Evolutionary conservation across 2,888 invertebrate species (phyloP).

Genomic region (Miltochrista miniata): DNA sequence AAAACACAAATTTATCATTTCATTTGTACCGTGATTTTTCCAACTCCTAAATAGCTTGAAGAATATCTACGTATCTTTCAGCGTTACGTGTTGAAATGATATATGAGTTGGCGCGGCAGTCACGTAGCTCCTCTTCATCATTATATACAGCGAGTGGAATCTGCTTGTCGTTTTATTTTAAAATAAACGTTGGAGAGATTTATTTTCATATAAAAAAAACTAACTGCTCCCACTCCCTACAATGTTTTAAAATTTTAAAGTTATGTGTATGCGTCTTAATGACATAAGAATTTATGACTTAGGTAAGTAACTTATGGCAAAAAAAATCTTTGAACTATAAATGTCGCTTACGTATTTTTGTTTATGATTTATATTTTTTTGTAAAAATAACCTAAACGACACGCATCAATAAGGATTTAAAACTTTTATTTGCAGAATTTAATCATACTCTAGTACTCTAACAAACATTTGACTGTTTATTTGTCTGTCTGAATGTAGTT

Average conservation of each 20-base stretch:
- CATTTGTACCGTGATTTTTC: constrained; percentile 23
- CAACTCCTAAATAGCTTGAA: constrained; percentile 23
- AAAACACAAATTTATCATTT: constrained; percentile 13
- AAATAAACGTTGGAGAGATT: not conserved
- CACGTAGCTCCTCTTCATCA: constrained; percentile 21
- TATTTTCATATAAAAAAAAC: too few relatives aligned
- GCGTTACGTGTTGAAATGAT: constrained; percentile 30
- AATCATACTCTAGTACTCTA: too few relatives aligned
- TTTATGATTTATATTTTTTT: not conserved
- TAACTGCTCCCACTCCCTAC: too few relatives aligned
- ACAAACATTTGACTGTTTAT: not conserved
- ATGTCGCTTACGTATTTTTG: not conserved
- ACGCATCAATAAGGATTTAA: not conserved
- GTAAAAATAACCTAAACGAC: not conserved
- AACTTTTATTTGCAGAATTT: not conserved
- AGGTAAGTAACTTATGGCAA: too few relatives aligned
- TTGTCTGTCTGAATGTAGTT: not conserved
- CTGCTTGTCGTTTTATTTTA: constrained; percentile 7
- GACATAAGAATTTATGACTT: too few relatives aligned
- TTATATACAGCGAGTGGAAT: constrained; percentile 10
- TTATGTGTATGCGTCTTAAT: too few relatives aligned
- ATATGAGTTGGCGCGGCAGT: constrained; percentile 13
- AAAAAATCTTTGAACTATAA: not conserved
- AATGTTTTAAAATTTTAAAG: too few relatives aligned
- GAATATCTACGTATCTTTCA: constrained; percentile 24